phyloP scores from a whole-genome alignment of 2,797 vertebrate species.

The Gastrophryne carolinensis region DNA sequence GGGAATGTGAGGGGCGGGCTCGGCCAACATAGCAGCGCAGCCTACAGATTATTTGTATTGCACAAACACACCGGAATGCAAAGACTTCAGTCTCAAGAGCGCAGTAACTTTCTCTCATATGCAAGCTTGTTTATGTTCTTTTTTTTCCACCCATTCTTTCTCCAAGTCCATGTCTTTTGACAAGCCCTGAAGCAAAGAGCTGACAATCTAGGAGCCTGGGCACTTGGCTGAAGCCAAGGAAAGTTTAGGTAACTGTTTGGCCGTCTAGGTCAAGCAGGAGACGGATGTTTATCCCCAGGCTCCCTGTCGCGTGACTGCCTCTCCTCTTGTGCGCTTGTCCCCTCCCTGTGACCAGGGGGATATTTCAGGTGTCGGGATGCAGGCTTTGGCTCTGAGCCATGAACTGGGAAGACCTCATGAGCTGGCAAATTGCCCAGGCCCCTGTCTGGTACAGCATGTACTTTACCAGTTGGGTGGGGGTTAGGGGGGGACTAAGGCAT shows the following conservation, averaged over 20 bases:
- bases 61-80: not conserved
- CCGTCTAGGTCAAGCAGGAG: constrained; percentile 45
- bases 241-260: constrained; percentile 38
- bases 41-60: not conserved
- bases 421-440: constrained; percentile 50
- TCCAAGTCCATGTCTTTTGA: not conserved
- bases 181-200: constrained; percentile 3
- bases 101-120: not conserved
- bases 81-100: not conserved
- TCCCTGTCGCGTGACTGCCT: constrained; percentile 45
- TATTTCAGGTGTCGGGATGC: constrained; percentile 52
- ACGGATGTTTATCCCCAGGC: constrained; percentile 50
- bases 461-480: constrained; percentile 45
- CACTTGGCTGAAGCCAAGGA: not conserved
- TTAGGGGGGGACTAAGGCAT: not conserved
- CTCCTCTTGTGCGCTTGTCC: constrained; percentile 32
- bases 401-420: constrained; percentile 39
- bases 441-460: constrained; percentile 56
- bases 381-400: constrained; percentile 49
- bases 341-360: constrained; percentile 45
- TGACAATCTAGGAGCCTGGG: constrained; percentile 20
- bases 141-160: not conserved
- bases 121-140: not conserved
- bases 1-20: not conserved
- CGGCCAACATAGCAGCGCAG: not conserved